Conservation (phyloP, 2,797 vertebrate species). For the Leuciscus waleckii region DNA sequence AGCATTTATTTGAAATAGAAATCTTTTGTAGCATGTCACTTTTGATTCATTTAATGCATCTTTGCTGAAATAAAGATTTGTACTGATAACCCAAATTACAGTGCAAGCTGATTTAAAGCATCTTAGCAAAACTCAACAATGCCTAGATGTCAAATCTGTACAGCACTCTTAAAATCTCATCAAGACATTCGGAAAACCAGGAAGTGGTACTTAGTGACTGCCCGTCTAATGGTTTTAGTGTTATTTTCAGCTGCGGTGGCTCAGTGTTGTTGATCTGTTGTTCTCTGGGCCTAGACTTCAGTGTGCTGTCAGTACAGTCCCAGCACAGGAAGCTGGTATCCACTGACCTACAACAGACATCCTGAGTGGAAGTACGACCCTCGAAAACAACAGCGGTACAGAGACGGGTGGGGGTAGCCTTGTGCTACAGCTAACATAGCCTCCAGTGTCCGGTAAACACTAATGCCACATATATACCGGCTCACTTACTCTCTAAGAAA, state of each 20-base stretch:
- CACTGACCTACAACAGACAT: slow-evolving; percentile 71
- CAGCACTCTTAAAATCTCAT: background rate
- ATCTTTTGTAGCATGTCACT: background rate
- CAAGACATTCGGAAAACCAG: background rate
- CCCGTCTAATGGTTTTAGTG: background rate
- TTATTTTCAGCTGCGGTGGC: background rate
- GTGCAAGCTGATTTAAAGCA: background rate
- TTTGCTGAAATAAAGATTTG: background rate
- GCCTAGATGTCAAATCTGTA: background rate
- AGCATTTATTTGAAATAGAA: background rate
- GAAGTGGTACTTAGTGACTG: background rate
- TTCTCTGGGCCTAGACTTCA: slow-evolving; percentile 78
- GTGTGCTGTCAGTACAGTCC: slow-evolving; percentile 82
- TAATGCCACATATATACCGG: background rate
- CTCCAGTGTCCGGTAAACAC: background rate
- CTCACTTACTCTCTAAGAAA: background rate
- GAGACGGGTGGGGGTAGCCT: slow-evolving; percentile 18
- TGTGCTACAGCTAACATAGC: slow-evolving; percentile 15
- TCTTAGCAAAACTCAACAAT: background rate
- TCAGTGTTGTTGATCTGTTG: slow-evolving; percentile 59
- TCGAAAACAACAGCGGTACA: slow-evolving; percentile 56
- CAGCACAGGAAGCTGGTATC: slow-evolving; percentile 83
- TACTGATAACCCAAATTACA: background rate
- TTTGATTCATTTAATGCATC: background rate
- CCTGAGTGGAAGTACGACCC: slow-evolving; percentile 71